A percentile compares a stretch with the other conserved stretches of the same genome.
Evolutionary conservation across 1,140 invertebrate genomes (phyloP).

Genomic region (Akabosia matsudoensis): DNA sequence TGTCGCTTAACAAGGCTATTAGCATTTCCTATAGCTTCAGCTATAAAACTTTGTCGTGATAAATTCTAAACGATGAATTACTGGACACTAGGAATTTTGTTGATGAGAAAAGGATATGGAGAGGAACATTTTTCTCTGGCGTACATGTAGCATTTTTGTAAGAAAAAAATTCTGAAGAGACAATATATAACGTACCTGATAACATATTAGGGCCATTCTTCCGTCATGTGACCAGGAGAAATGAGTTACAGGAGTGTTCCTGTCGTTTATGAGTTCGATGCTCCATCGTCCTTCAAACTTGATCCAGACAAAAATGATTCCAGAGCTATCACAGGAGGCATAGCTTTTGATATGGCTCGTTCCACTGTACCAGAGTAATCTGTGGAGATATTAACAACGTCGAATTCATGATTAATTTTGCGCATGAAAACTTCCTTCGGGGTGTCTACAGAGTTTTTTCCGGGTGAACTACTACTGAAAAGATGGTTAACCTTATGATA

Average conservation of each 20-base stretch:
- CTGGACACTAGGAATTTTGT: no score
- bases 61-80: no score
- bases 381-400: slow-evolving; percentile 53
- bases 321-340: slow-evolving; percentile 88
- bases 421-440: no score
- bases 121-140: no score
- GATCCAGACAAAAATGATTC: slow-evolving; percentile 99
- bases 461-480: no score
- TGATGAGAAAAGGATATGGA: no score
- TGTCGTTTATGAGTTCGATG: slow-evolving; percentile 97
- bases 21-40: no score
- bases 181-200: slow-evolving; percentile 68
- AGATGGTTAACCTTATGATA: no score
- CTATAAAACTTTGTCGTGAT: no score
- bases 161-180: not conserved
- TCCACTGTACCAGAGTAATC: slow-evolving; percentile 97
- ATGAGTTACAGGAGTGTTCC: slow-evolving; percentile 91
- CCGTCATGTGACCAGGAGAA: slow-evolving; percentile 91
- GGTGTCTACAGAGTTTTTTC: no score
- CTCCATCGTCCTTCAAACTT: slow-evolving; percentile 99
- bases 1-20: no score
- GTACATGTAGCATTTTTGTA: not conserved
- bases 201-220: slow-evolving; percentile 95
- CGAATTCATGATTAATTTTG: no score
- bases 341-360: slow-evolving; percentile 96